Base-by-base conservation (phyloP, 2,797 vertebrate genomes). In the Apodemus agrarius region DNA sequence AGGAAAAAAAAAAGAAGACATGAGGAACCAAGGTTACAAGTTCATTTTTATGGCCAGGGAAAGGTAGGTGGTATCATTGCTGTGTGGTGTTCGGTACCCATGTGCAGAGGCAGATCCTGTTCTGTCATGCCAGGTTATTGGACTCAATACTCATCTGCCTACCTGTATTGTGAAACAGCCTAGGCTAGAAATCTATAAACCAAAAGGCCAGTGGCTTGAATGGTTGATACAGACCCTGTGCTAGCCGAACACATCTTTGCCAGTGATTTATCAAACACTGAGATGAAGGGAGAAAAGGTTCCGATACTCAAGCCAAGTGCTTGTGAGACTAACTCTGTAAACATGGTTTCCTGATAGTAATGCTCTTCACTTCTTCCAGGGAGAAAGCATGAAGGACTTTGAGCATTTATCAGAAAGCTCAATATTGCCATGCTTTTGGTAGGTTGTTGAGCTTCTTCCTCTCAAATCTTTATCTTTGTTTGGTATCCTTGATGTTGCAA, bases 401-500 rank as follows among this genome's bases (percentile, higher is more conserved):
- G 54, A 90, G 49, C 10, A n/a, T 88, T 94, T 82, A 88, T 3
- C 40, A 69, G 63, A 43, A 92, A 93, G 6, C 7, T 78, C n/a
- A 85, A 31, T 63, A 63, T 75, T 91, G 46, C 29, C 83, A 26
- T 61, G 78, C 85, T 93, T 81, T 69, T 31, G 52, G 52, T 34
- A 96, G 63, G 82, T 75, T 40, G 31, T 31, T 89, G 31, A 85
- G 43, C 4, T 83, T 97, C 87, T 52, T 61, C 26, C 76, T 59
- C 40, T 65, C 69, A 74, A 89, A 76, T 43, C 9, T 63, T 93
- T 93, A 57, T 76, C 69, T 95, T 93, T 93, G 61, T 91, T 95
- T 85, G 63, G 3, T 93, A 91, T 83, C 75, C 46, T 92, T 91
- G 16, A 46, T 96, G 40, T 96, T 94, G 16, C 59, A 92, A 89